Evolutionary conservation across 2,888 invertebrate species (phyloP), one percentile per base, ranked within the genome.

Genomic region (Euclidia mi): DNA sequence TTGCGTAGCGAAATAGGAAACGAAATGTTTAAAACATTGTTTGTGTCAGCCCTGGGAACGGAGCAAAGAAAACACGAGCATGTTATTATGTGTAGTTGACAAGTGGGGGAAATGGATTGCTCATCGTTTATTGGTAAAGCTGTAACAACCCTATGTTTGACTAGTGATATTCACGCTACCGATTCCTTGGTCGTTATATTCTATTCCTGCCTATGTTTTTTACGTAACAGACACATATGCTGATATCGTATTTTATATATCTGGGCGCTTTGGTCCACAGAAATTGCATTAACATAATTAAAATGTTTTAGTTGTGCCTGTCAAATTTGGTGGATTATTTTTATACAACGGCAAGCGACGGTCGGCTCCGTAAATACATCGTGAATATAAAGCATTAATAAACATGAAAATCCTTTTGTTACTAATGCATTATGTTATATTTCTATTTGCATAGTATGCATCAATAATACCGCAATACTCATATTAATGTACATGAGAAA

Each of bases 401-500:
- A 14, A 14, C 9, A 34, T 15, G 11, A 31, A 40, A 31, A 48
- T 12, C 12, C 10, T 31, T 7, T 2, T 14, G 12, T 10, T 50
- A 25, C 32, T 58, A 52, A 52, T 56, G 10, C 40, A 58, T 63
- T 44, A 43, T 48, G 15, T 52, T 42, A 37, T 41, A 45, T 11
- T 37, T 47, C 34, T 55, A 67, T 68, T 62, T 69, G 25, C 53
- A 37, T 53, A 31, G 32, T 29, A 46, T 71, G 44, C 56, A 65
- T 73, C 56, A 62, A 57, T 63, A 53, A 76, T 76, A 43, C 32
- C 12, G 56, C 49, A 64, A 64, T 66, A 63, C 53, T 65, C 38
- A 66, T 63, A 68, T 68, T 75, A 65, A 76, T 74, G 71, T 67
- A 55, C 56, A 67, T 58, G 65, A 79, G 79, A 84, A 84, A 87